Base-by-base conservation (phyloP, 37 sponge, comb jelly and placozoan species). In the Aphrocallistes beatrix region DNA sequence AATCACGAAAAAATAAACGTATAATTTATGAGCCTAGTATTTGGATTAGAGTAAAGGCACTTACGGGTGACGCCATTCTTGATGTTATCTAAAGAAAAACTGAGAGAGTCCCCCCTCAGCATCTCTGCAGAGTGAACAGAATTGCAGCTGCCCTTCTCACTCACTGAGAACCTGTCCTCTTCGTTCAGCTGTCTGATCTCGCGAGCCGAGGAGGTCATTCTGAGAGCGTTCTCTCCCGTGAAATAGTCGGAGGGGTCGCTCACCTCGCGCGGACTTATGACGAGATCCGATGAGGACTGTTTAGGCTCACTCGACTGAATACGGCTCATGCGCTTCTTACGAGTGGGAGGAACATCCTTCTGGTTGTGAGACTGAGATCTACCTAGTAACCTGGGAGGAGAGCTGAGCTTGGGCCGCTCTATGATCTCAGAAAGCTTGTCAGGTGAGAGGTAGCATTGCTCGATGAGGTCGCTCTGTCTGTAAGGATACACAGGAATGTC, bases 401-500 rank as follows among this genome's bases (percentile, higher is more conserved):
- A 3, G 75, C 75, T 60, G 34, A 60, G 1, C 34, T 60, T 60
- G 75, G 75, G 75, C 8, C 75, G 75, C 75, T 60, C 75, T 3
- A 60, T 60, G 3, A 60, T 1, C 75, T 60, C 75, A 13, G 75
- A 25, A 3, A 60, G 75, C 75, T 60, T 60, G 3, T 60, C 75
- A 60, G 8, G 6, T 60, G 28, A 19, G 25, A 60, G 34, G 21
- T 60, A 60, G 75, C 75, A 60, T 30, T 60, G 75, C 34, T 3
- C 75, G 34, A 60, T 60, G 8, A 60, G 75, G 25, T 60, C 75
- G 21, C n/a, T 60, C 75, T 60, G 75, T 60, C 75, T 60, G 75
- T 60, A 60, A 3, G 75, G 75, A 13, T 60, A 60, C 34, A 60
- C 75, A 25, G 75, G 75, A 6, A 60, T 60, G 34, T 60, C 75